phyloP scores from a whole-genome alignment of 2,797 vertebrate species.

The Platyrinchus mystaceus region DNA sequence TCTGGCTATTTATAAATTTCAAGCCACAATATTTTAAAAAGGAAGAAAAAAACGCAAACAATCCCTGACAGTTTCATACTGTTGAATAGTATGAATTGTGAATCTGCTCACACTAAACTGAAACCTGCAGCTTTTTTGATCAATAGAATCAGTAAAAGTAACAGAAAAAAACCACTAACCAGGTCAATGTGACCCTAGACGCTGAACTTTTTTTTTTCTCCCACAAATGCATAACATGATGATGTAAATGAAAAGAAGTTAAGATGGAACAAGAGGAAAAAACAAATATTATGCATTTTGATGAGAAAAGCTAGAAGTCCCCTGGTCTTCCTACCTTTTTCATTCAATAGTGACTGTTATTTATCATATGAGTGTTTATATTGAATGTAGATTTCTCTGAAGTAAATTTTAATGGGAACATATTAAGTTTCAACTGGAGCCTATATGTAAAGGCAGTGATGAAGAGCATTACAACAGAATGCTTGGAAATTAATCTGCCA shows the following conservation, averaged over 20 bases:
- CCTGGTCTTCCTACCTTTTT: background rate
- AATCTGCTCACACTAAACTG: background rate
- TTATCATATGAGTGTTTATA: slow-evolving; percentile 20
- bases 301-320: background rate
- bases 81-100: background rate
- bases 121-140: background rate
- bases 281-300: background rate
- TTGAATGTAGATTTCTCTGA: background rate
- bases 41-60: background rate
- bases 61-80: background rate
- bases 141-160: background rate
- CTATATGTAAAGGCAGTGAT: slow-evolving; percentile 43
- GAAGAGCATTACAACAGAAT: slow-evolving; percentile 61
- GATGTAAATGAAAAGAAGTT: background rate
- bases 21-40: slow-evolving; percentile 6
- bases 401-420: slow-evolving; percentile 51
- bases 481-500: slow-evolving; percentile 77
- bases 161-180: background rate
- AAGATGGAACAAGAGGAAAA: background rate
- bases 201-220: background rate
- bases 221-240: background rate
- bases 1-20: slow-evolving; percentile 28
- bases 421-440: slow-evolving; percentile 60
- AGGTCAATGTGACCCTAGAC: background rate
- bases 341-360: background rate